Evolutionary conservation across 1,140 invertebrate genomes (phyloP), one percentile per base, ranked within the genome.

Genomic region (Eupristina koningsbergeri): DNA sequence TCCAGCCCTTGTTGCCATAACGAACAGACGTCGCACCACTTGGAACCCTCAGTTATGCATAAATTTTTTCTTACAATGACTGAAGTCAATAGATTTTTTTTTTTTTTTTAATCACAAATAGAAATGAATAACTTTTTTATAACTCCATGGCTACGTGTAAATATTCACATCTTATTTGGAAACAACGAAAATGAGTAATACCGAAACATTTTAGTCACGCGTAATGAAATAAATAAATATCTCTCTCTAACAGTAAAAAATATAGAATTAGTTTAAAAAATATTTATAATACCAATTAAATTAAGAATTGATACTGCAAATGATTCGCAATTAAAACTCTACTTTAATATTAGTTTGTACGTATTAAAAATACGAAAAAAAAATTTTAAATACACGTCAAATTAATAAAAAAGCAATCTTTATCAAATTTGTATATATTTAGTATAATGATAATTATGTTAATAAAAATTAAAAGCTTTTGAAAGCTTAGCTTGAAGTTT

Each of bases 11-110:
- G 67, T 47, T 36, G 58, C 76, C 71, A 41, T 76, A 47, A 76
- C 71, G 45, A 82, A 76, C 73, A 50, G 71, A 75, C 47, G 80
- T 74, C 22, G 71, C n/a, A 19, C n/a, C 58, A 7, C 22, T 1
- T 19, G 29, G 29, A 1, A 11, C 6, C 47, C 53, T 22, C 67
- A 5, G 6, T 26, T 77, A 39, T 13, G 13, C 77, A 83, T 77
- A 83, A 19, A 83, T 83, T 77, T 83, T 83, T 78, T 45, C 81
- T 71, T 39, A 69, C 41, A 45, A 45, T 45, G 41, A 45, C 41
- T 45, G 41, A 45, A 15, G 39, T 31, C 61, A 15, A 64, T 64
- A 17, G 2, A 15, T 9, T 2, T 2, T 17, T 50, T 50, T 50
- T 17, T 50, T 50, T 50, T 50, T 15, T 15, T 50, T 17, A 50